Evolutionary conservation across 2,113 vertebrate genomes (phyloP), one percentile per base, ranked within the genome.

Genomic region (Ailurus styani): DNA sequence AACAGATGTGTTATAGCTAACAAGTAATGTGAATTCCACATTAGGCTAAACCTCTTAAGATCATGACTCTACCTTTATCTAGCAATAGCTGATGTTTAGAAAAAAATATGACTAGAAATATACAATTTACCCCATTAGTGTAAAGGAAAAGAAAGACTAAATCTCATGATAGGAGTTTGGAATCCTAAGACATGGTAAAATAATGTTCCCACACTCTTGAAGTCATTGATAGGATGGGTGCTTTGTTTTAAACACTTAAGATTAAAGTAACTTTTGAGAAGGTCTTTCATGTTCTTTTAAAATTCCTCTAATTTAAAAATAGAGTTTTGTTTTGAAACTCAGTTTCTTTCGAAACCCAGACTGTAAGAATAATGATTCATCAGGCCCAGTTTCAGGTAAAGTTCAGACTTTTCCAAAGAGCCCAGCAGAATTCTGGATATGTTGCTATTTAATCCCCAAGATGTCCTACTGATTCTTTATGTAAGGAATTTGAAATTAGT

Each of bases 171-270:
- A 37, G 31, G 83, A 27, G 29, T 64, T 64, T 93, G 25, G 37
- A 98, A 68, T 34, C 34, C 50, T 75, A 52, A 75, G 37, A 83
- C 25, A 29, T 86, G 81, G 64, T 79, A 60, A 92, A 54, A 70
- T 81, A 52, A 9, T 40, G 25, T 55, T 55, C 29, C 54, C 57
- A 78, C 52, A 42, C 83, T 66, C 77, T 31, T 79, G 6, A 93
- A 93, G 52, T 82, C 40, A 77, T 18, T 87, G 70, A 54, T 21
- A 93, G 47, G 55, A 60, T 52, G 23, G 18, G 27, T 54, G 27
- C 72, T 95, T 97, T 96, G 25, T 96, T 90, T 97, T 95, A 96
- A 93, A 52, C 18, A 68, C 47, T 78, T 96, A 47, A 6, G 47
- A 90, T 66, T 64, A 62, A 91, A 92, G 21, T 83, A 37, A 60